Evolutionary conservation across 2,797 vertebrate species (phyloP).

Genomic region (Parambassis ranga): DNA sequence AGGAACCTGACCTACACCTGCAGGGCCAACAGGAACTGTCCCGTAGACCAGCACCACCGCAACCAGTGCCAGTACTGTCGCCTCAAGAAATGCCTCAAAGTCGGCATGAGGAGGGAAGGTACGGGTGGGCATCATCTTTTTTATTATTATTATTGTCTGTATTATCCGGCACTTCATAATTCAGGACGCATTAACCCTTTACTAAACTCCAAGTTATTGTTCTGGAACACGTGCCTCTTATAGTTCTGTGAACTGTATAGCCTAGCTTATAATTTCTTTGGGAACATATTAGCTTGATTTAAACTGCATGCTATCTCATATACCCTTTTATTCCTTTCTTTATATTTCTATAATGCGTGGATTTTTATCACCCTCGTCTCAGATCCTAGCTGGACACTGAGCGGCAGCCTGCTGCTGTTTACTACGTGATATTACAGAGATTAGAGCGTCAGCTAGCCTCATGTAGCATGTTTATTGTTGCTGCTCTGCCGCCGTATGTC

Average conservation of each 20-base stretch:
- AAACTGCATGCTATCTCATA: too few species aligned
- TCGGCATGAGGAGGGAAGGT: conserved; percentile 99
- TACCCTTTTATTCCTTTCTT: too few species aligned
- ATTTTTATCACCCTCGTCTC: not conserved
- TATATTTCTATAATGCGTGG: not conserved
- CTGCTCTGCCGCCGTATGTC: not conserved
- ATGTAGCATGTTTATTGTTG: conserved; percentile 28
- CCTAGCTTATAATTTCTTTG: too few species aligned
- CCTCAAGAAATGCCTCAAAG: conserved; percentile 98
- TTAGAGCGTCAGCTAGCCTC: conserved; percentile 22
- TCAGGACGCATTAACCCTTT: too few species aligned
- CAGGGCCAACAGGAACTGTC: conserved; percentile 95
- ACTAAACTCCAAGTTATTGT: too few species aligned
- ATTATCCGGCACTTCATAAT: not conserved
- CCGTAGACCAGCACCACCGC: conserved; percentile 97
- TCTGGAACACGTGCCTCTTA: too few species aligned
- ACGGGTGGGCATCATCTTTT: conserved; percentile 49
- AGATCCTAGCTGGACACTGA: not conserved
- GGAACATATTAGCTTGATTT: too few species aligned
- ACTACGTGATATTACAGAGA: not conserved
- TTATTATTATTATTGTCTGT: not conserved
- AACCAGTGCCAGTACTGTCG: conserved; percentile 99
- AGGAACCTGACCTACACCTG: conserved; percentile 96
- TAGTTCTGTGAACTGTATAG: too few species aligned
- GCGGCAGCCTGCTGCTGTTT: too few species aligned